A percentile compares a stretch with the other conserved stretches of the same genome.
phyloP scores from a whole-genome alignment of 2,888 invertebrate species.

The Drosophila subquinaria region DNA sequence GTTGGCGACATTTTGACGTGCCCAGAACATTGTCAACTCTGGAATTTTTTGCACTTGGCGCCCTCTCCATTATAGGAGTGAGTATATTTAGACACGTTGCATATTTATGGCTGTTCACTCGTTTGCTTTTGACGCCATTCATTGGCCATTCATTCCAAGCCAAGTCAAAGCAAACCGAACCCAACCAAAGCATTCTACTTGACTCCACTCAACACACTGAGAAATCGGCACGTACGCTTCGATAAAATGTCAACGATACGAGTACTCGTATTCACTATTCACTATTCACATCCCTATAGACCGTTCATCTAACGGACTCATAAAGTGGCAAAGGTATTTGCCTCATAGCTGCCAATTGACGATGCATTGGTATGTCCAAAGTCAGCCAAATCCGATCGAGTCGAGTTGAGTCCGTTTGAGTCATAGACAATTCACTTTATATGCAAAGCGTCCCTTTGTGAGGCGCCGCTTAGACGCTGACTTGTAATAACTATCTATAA shows the following conservation, averaged over 20 bases:
- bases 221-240: conserved; percentile 52
- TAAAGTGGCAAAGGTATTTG: conserved; percentile 27
- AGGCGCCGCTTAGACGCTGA: conserved; percentile 40
- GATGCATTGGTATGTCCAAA: conserved; percentile 47
- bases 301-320: conserved; percentile 68
- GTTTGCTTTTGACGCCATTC: conserved; percentile 47
- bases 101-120: conserved; percentile 50
- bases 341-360: conserved; percentile 39
- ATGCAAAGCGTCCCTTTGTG: conserved; percentile 44
- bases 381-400: conserved; percentile 25
- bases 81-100: conserved; percentile 51
- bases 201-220: conserved; percentile 13
- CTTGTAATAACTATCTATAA: conserved; percentile 14
- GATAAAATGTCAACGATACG: conserved; percentile 64
- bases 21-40: conserved; percentile 65
- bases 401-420: conserved; percentile 16
- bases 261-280: conserved; percentile 5
- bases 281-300: conserved; percentile 45
- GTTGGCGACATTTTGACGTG: conserved; percentile 67
- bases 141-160: conserved; percentile 22
- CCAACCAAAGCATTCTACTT: conserved; percentile 10
- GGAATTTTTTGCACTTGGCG: conserved; percentile 59
- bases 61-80: not conserved
- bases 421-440: conserved; percentile 36
- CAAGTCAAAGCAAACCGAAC: not conserved